Evolutionary conservation across 2,113 vertebrate species (phyloP), one percentile per base, ranked within the genome.

Genomic region (Ivindomyrus marchei): DNA sequence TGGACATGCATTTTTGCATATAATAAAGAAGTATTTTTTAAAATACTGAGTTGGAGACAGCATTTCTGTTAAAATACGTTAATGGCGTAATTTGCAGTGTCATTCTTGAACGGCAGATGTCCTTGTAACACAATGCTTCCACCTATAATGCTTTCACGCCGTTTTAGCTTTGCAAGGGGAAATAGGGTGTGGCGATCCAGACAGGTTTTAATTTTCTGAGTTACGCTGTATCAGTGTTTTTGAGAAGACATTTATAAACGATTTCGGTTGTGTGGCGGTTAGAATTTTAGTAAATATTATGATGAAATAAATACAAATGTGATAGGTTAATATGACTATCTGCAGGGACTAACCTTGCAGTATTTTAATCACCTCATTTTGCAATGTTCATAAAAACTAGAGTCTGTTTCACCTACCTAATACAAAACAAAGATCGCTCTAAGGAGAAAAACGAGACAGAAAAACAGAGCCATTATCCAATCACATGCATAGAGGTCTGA

Each of bases 91-190:
- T 47, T 85, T 85, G 83, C 45, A 85, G 21, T 85, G 17, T 85
- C 83, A 85, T 42, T 45, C 45, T 45, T 21, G 58, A 45, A 85
- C 89, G 85, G 77, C 53, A 89, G 89, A 62, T 89, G 89, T 89
- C 89, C 50, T 52, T 85, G 80, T 85, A 58, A 31, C 89, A 89
- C 52, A 87, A 53, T 17, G 6, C n/a, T 87, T 36, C 27, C 31
- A 27, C 50, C 85, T 87, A 3, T 27, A 52, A 36, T 24, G 3
- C n/a, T 52, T 87, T 27, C 8, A 87, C 13, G 9, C 46, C 13
- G 27, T 87, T 36, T 24, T 53, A 87, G 36, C 3, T 56, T 84
- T 80, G 47, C 13, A 27, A 45, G 45, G 17, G 24, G 3, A 88
- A 74, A 6, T 56, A 83, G 88, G 88, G 88, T 84, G 88, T 56